Conservation (phyloP, 2,888 invertebrate genomes). For the Lomographa bimaculata region DNA sequence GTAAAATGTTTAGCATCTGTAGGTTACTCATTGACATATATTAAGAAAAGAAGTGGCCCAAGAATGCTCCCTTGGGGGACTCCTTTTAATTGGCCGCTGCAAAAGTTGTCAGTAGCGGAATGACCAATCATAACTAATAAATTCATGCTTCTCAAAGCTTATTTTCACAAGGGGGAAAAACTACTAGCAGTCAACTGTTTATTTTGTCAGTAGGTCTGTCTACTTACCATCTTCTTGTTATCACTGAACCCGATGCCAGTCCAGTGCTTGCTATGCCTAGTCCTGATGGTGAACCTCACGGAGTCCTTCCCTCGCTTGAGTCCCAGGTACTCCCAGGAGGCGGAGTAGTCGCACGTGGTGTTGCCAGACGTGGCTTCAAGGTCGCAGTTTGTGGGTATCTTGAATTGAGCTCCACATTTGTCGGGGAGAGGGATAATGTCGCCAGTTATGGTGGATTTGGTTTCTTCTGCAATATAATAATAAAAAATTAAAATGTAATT, state of each 20-base stretch:
- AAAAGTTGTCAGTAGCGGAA: no score
- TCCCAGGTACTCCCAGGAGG: slow-evolving; percentile 90
- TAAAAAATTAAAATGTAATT: no score
- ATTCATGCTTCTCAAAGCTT: no score
- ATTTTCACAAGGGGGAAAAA: no score
- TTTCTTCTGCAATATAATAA: slow-evolving; percentile 69
- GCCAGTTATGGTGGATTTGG: slow-evolving; percentile 63
- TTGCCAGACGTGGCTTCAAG: slow-evolving; percentile 56
- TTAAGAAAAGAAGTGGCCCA: no score
- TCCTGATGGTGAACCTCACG: slow-evolving; percentile 91
- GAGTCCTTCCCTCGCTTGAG: slow-evolving; percentile 86
- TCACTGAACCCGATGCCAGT: slow-evolving; percentile 95
- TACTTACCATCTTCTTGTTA: slow-evolving; percentile 90
- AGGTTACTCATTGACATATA: no score
- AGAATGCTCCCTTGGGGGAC: no score
- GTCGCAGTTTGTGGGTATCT: slow-evolving; percentile 87
- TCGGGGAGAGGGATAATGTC: slow-evolving; percentile 64
- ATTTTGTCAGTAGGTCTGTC: no score
- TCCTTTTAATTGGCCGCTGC: no score
- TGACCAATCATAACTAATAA: no score
- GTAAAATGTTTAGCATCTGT: no score
- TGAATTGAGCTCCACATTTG: slow-evolving; percentile 91
- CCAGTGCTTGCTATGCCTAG: slow-evolving; percentile 91
- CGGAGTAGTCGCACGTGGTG: slow-evolving; percentile 90
- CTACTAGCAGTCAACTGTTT: no score